These are phyloP conservation scores for Scolopax bukidnonensis DNA, from an alignment of 2,797 vertebrate genomes.

Conservation along the genomic window DNA sequence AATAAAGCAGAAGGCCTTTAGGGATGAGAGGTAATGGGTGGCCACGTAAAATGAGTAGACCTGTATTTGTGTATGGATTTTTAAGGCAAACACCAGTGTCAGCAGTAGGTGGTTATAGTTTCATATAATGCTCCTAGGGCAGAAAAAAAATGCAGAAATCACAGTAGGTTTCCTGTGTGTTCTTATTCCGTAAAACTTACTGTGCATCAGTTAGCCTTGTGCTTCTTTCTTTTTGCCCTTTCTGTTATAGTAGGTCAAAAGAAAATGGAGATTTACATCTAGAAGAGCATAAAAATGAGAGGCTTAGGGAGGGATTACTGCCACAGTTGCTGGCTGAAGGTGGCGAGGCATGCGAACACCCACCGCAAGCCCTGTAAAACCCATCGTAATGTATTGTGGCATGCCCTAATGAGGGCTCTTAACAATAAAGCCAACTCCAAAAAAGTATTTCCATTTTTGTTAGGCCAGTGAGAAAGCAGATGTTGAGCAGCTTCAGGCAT, in stretches of 20 bases:
- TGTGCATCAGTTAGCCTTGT: background rate
- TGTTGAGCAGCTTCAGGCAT: constrained; percentile 5
- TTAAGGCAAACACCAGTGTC: background rate
- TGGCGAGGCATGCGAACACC: background rate
- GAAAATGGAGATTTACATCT: constrained; percentile 15
- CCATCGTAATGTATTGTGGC: background rate
- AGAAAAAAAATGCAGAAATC: background rate
- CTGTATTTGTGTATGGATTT: constrained; percentile 11
- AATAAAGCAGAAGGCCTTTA: constrained; percentile 16
- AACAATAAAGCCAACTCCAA: background rate
- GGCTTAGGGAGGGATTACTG: background rate
- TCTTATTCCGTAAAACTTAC: background rate
- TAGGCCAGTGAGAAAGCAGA: background rate
- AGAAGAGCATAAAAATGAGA: background rate
- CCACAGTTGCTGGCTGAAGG: constrained; percentile 22
- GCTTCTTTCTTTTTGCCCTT: background rate
- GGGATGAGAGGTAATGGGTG: constrained; percentile 6
- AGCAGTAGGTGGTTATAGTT: constrained; percentile 21
- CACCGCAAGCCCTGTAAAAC: background rate
- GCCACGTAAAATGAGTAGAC: background rate
- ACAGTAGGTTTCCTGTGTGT: background rate
- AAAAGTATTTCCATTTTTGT: constrained; percentile 18
- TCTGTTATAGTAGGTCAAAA: background rate
- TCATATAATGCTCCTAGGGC: background rate
- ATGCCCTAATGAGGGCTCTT: constrained; percentile 6